Evolutionary conservation across 2,797 vertebrate genomes (phyloP).

Genomic region (Lateolabrax maculatus): DNA sequence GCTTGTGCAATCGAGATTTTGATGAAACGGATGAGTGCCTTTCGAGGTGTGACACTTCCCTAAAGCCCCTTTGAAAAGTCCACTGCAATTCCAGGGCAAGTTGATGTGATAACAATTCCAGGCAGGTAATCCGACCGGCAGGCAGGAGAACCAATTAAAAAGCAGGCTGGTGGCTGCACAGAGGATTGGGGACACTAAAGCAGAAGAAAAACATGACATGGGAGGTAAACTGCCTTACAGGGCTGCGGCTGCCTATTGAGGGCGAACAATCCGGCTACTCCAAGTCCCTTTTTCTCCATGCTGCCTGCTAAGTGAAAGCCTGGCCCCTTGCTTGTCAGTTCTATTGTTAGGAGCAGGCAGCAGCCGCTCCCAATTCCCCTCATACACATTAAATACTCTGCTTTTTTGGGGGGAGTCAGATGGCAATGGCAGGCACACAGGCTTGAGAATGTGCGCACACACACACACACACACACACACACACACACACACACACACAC

Average conservation of each 20-base stretch:
- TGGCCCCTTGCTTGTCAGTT: constrained; percentile 66
- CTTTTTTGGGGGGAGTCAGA: constrained; percentile 69
- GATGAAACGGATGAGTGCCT: constrained; percentile 38
- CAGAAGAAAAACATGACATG: constrained; percentile 65
- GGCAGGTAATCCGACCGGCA: constrained; percentile 52
- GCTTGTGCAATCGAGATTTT: constrained; percentile 32
- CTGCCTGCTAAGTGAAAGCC: constrained; percentile 65
- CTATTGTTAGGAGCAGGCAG: constrained; percentile 75
- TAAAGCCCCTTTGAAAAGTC: constrained; percentile 26
- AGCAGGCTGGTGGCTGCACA: constrained; percentile 35
- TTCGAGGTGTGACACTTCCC: constrained; percentile 43
- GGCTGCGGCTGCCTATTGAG: constrained; percentile 61
- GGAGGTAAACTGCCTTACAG: constrained; percentile 59
- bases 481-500: not conserved
- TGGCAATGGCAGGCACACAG: constrained; percentile 42
- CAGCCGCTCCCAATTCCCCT: constrained; percentile 69
- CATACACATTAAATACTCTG: constrained; percentile 63
- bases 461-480: constrained; percentile 5
- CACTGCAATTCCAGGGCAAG: constrained; percentile 39
- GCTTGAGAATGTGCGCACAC: not conserved
- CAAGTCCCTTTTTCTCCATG: constrained; percentile 41
- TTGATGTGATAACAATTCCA: constrained; percentile 53
- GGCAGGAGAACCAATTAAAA: constrained; percentile 67
- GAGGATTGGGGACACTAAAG: constrained; percentile 43
- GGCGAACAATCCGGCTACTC: constrained; percentile 62